Conservation (phyloP, 2,113 vertebrate genomes). For the Tragelaphus scriptus region DNA sequence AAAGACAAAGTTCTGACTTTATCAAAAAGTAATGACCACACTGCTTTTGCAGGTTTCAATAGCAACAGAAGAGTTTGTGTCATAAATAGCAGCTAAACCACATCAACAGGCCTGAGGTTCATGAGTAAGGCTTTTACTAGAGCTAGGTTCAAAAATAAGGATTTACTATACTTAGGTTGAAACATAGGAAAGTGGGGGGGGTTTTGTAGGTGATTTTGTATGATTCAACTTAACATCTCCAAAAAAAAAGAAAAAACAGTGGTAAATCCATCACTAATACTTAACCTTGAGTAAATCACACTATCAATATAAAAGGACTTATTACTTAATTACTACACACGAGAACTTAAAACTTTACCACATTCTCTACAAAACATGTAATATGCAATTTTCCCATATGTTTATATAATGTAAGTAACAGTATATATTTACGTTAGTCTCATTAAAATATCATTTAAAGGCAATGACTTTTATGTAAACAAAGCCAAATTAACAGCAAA, state of each 20-base stretch:
- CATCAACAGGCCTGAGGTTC: not conserved
- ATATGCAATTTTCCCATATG: not conserved
- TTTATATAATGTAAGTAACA: not conserved
- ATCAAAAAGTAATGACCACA: not conserved
- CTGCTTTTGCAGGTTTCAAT: not conserved
- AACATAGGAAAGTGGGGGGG: not conserved
- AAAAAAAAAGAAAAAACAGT: not conserved
- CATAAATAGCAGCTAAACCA: not conserved
- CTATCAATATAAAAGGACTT: not conserved
- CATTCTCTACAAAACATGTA: not conserved
- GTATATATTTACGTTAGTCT: not conserved
- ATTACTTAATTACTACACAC: not conserved
- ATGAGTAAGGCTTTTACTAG: not conserved
- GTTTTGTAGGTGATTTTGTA: constrained; percentile 7
- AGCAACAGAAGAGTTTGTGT: not conserved
- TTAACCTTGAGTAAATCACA: not conserved
- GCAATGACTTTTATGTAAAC: not conserved
- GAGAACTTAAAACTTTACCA: constrained; percentile 28
- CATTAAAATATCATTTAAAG: constrained; percentile 14
- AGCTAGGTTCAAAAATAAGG: not conserved
- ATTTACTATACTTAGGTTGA: not conserved
- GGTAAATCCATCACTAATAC: not conserved
- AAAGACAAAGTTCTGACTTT: not conserved
- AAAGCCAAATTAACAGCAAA: constrained; percentile 21
- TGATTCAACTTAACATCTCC: not conserved